Base-by-base conservation (phyloP, 2,888 invertebrate genomes). In the Abrostola triplasia region DNA sequence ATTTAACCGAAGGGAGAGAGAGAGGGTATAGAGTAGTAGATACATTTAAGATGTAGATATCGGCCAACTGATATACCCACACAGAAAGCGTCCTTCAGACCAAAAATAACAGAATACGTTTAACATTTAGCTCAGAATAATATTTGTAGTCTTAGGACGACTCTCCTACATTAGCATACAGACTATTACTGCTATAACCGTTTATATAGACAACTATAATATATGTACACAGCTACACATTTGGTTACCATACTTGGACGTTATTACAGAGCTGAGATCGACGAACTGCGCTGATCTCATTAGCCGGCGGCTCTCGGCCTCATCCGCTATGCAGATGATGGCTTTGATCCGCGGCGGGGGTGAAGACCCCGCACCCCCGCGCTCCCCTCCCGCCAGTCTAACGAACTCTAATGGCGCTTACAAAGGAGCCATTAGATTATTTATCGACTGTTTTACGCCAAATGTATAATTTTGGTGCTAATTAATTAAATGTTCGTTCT, bases 311-410 rank as follows among this genome's bases (percentile, higher is more conserved):
- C 66, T 79, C 69, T 72, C 51, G 63, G 75, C 73, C 81, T 83
- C 82, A 79, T 84, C 80, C 75, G 77, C 74, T 82, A 85, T 86
- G 86, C 84, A 86, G 85, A 86, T 83, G 82, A 84, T 74, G 73
- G 72, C 80, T 74, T 74, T 70, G 70, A 74, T 73, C 71, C 47
- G 55, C 64, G 61, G 36, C 36, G 40, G 58, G 57, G 47, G 6
- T 12, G 53, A 53, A 48, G 8, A 4, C 2, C 63, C 42, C 54
- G 56, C 12, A 40, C 52, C 24, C 51, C 35, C 50, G 35, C n/a
- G 48, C 35, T 35, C 51, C 65, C 35, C 61, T 41, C 69, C 49
- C 6, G 42, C 52, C 42, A 49, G 65, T 64, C 69, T 80, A 79
- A 81, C 79, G 76, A 83, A 83, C 77, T 77, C 65, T 79, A 76